Evolutionary conservation across 2,797 vertebrate species (phyloP).

Genomic region (Molossus alvarezi): DNA sequence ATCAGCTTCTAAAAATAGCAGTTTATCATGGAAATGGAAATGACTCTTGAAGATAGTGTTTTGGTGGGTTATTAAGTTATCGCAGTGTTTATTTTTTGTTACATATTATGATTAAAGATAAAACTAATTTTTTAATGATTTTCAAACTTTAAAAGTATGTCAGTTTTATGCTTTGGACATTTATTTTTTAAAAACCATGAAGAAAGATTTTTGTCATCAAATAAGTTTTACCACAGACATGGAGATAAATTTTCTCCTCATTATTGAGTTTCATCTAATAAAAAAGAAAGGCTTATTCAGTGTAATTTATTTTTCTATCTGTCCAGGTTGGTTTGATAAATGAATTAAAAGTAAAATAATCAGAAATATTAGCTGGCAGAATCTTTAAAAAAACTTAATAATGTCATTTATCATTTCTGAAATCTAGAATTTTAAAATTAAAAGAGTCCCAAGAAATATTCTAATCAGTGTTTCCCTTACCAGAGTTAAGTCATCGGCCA

Average conservation of each 20-base stretch:
- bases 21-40: constrained; percentile 77
- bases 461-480: neutral
- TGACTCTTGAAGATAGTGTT: constrained; percentile 74
- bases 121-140: constrained; percentile 59
- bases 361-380: constrained; percentile 65
- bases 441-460: constrained; percentile 1
- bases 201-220: constrained; percentile 57
- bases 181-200: constrained; percentile 56
- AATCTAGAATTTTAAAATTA: constrained; percentile 46
- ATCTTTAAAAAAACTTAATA: constrained; percentile 52
- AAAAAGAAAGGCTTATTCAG: constrained; percentile 68
- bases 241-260: constrained; percentile 70
- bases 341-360: constrained; percentile 67
- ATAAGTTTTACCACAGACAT: constrained; percentile 59
- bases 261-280: constrained; percentile 61
- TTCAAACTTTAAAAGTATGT: constrained; percentile 68
- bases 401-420: constrained; percentile 14
- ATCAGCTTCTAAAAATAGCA: constrained; percentile 82
- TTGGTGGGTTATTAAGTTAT: constrained; percentile 68
- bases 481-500: neutral
- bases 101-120: constrained; percentile 67
- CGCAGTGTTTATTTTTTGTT: constrained; percentile 59
- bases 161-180: constrained; percentile 45
- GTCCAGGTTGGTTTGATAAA: constrained; percentile 66
- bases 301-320: constrained; percentile 69